Evolutionary conservation across 2,888 invertebrate species (phyloP).

Genomic region (Noctua janthe): DNA sequence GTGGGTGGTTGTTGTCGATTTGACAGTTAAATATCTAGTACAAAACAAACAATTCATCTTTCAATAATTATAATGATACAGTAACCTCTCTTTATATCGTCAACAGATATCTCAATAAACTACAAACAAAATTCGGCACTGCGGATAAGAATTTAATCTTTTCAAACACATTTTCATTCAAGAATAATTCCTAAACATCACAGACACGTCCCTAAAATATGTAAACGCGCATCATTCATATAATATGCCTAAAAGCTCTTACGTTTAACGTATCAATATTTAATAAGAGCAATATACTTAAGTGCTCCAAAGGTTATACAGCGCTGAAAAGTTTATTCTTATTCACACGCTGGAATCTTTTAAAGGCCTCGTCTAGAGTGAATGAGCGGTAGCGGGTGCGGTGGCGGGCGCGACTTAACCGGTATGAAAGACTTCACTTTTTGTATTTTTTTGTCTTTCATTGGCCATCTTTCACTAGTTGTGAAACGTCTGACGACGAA

Average conservation of each 20-base stretch:
- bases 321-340: slow-evolving; percentile 59
- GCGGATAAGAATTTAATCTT: slow-evolving; percentile 34
- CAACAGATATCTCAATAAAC: slow-evolving; percentile 1
- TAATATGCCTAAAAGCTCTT: slow-evolving; percentile 52
- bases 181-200: slow-evolving; percentile 41
- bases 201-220: slow-evolving; percentile 44
- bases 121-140: background rate
- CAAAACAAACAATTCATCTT: background rate
- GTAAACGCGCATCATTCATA: slow-evolving; percentile 51
- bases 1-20: too few relatives aligned
- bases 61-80: background rate
- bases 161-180: slow-evolving; percentile 32
- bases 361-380: background rate
- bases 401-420: too few relatives aligned
- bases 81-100: background rate
- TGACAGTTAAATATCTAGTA: background rate
- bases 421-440: background rate
- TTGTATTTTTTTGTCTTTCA: background rate
- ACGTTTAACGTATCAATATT: slow-evolving; percentile 70
- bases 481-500: too few relatives aligned
- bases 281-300: slow-evolving; percentile 70
- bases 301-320: slow-evolving; percentile 64
- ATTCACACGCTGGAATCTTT: slow-evolving; percentile 56
- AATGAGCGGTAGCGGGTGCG: background rate
- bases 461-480: background rate